phyloP scores from a whole-genome alignment of 2,888 invertebrate genomes.

The Synanthedon andrenaeformis region DNA sequence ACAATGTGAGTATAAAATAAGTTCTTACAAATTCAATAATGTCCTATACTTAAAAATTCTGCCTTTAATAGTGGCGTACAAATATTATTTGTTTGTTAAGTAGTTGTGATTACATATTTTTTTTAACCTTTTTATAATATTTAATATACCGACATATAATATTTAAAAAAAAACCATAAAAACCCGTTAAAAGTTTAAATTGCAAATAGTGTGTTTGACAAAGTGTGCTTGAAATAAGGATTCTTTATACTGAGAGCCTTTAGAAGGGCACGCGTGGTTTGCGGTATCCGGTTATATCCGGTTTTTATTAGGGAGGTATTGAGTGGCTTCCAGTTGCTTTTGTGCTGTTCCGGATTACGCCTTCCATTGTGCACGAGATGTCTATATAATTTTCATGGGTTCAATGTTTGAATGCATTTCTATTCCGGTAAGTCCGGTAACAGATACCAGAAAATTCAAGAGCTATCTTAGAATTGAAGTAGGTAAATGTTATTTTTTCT shows the following conservation, averaged over 20 bases:
- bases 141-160: too few species aligned
- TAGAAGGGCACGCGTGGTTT: constrained; percentile 25
- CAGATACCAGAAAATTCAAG: too few species aligned
- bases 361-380: constrained; percentile 38
- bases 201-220: constrained; percentile 25
- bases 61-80: too few species aligned
- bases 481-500: too few species aligned
- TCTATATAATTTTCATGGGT: constrained; percentile 11
- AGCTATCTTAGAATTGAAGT: too few species aligned
- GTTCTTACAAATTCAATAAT: too few species aligned
- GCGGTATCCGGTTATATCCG: constrained; percentile 46
- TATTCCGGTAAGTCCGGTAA: background rate
- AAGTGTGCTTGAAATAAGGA: constrained; percentile 29
- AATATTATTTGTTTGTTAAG: too few species aligned
- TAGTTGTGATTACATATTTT: too few species aligned
- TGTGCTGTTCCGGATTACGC: constrained; percentile 42
- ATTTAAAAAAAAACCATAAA: background rate
- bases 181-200: constrained; percentile 26
- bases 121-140: too few species aligned
- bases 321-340: constrained; percentile 56
- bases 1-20: too few species aligned
- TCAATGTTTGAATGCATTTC: background rate
- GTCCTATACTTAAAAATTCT: too few species aligned
- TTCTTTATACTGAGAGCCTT: constrained; percentile 29
- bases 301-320: constrained; percentile 59